Percentiles rank a stretch among this genome's conserved stretches.
Evolutionary conservation across 2,888 invertebrate species (phyloP).

Genomic region (Tetropium fuscum): DNA sequence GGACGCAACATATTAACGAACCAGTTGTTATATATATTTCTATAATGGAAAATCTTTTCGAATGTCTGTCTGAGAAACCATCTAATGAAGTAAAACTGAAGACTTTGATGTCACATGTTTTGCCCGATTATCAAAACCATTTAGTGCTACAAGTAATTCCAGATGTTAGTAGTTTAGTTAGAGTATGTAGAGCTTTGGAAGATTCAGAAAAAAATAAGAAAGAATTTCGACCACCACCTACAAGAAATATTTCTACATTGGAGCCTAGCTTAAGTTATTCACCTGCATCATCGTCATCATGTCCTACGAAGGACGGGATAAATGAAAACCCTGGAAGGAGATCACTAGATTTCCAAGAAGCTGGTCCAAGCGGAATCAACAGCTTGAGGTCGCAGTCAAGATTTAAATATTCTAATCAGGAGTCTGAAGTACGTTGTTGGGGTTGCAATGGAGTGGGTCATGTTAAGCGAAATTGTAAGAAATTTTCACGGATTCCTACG

Average conservation of each 20-base stretch:
- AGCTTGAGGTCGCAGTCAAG: too few relatives aligned
- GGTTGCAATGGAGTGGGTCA: slow-evolving; percentile 7
- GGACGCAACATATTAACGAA: background rate
- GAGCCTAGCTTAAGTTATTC: background rate
- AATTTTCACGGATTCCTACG: background rate
- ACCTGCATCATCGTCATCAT: too few relatives aligned
- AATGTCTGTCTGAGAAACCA: background rate
- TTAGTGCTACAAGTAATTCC: slow-evolving; percentile 1
- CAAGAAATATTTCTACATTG: background rate
- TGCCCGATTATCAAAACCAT: slow-evolving; percentile 1
- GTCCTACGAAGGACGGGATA: too few relatives aligned
- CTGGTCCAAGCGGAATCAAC: too few relatives aligned
- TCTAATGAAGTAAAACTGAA: background rate
- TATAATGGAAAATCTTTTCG: background rate
- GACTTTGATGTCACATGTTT: background rate
- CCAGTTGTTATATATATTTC: background rate
- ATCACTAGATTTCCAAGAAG: too few relatives aligned
- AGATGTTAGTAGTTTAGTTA: background rate
- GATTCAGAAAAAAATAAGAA: slow-evolving; percentile 5
- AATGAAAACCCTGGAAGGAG: too few relatives aligned
- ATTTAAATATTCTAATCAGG: too few relatives aligned
- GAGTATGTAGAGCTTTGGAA: slow-evolving; percentile 7
- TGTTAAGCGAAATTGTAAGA: background rate
- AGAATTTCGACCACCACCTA: slow-evolving; percentile 1
- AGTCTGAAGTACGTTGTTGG: slow-evolving; percentile 21